Evolutionary conservation across 2,888 invertebrate species (phyloP).

Genomic region (Tipula helvola): DNA sequence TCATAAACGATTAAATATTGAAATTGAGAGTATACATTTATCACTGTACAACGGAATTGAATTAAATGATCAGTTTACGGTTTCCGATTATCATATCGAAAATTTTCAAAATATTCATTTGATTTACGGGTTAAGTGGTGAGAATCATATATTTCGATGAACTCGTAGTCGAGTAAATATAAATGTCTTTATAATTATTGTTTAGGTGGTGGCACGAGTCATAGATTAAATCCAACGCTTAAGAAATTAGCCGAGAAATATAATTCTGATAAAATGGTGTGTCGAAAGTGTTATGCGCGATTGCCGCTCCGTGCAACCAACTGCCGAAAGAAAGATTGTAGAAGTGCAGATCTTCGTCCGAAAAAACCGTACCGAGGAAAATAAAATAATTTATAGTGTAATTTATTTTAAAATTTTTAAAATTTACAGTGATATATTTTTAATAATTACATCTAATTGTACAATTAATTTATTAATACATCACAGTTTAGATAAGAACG

Average conservation of each 20-base stretch:
- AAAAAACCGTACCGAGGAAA: constrained; percentile 6
- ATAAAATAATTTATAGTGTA: background rate
- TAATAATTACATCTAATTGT: no score
- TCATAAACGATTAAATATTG: background rate
- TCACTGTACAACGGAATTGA: background rate
- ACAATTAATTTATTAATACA: background rate
- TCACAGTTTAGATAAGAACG: background rate
- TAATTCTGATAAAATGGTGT: constrained; percentile 7
- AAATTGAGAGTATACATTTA: background rate
- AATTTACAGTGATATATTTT: no score
- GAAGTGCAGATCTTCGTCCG: background rate
- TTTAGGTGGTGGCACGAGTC: background rate
- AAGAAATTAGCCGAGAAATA: background rate
- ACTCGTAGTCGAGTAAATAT: background rate
- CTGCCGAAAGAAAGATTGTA: background rate
- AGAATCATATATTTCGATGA: background rate
- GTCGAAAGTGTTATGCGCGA: background rate
- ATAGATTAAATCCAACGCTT: background rate
- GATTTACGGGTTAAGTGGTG: background rate
- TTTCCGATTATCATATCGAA: background rate
- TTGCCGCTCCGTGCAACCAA: background rate
- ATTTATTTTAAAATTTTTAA: background rate
- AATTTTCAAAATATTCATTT: background rate
- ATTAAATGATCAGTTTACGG: background rate
- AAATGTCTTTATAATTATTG: background rate